Base-by-base conservation (phyloP, 2,797 vertebrate species). In the Pogonophryne albipinna region DNA sequence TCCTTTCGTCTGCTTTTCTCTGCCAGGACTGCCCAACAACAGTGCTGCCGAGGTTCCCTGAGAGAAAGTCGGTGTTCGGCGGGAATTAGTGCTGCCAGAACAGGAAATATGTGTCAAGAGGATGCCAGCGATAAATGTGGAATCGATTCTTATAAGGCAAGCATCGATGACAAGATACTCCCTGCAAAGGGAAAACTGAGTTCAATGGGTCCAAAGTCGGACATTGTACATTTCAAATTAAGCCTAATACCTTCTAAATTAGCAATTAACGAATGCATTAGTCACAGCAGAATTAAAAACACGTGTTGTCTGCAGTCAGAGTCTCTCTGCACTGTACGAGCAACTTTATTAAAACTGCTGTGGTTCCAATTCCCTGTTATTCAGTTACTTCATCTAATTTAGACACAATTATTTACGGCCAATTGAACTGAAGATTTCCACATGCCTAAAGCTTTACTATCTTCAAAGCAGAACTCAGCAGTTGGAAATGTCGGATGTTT, bases 11-110 rank as follows among this genome's bases (percentile, higher is more conserved):
- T 85, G 66, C 56, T 78, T 80, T 57, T 79, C 74, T 78, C 62
- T 65, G 81, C 88, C 93, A 99, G 98, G 92, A 94, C 95, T 15
- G 93, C 96, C 71, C 96, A 97, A 93, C 95, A 93, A 86, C 97
- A 97, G 91, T 99, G 98, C 84, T 99, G 98, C 0, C 2, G 91
- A 16, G 95, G 96, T 10, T 93, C 95, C 19, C 80, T 96, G 69
- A 91, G 94, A 89, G 96, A 97, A 83, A 96, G 92, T 83, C 95
- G 77, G 87, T 99, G 98, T 80, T 83, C 95, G 90, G 95, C 96
- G 0, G 98, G 97, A 10, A 90, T 97, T 75, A 65, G 94, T 3
- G 95, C 94, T 0, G 97, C 97, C 50, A 96, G 92, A 88, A 95
- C 92, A 55, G 96, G 96, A 6, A 94, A 92, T 5, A 3, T 58